Evolutionary conservation across 2,888 invertebrate species (phyloP).

Genomic region (Conomelus anceps): DNA sequence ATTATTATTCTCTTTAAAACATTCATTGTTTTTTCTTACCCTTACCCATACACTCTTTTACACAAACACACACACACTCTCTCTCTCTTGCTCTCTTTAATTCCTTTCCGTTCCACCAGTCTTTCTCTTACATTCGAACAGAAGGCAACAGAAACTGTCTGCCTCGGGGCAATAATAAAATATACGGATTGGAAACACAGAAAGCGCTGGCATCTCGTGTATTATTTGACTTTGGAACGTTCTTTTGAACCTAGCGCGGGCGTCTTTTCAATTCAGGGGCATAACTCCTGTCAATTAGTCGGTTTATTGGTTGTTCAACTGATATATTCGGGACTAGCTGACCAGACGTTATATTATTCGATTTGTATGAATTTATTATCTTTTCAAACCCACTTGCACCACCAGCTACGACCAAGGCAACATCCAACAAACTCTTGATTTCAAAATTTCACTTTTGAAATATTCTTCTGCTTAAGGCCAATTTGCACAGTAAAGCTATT

Average conservation of each 20-base stretch:
- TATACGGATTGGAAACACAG: background rate
- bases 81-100: too few species aligned
- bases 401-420: background rate
- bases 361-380: background rate
- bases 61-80: too few species aligned
- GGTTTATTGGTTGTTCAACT: background rate
- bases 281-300: constrained; percentile 11
- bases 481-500: background rate
- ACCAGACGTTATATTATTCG: background rate
- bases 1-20: background rate
- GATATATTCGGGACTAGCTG: background rate
- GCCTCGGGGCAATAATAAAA: background rate
- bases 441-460: background rate
- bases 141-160: background rate
- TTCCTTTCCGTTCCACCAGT: background rate
- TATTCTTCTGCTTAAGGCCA: background rate
- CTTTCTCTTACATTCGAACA: background rate
- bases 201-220: background rate
- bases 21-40: background rate
- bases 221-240: background rate
- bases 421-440: background rate
- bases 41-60: too few species aligned
- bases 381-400: background rate
- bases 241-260: background rate
- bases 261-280: background rate